phyloP scores from a whole-genome alignment of 2,113 vertebrate genomes.

The Tiliqua scincoides region DNA sequence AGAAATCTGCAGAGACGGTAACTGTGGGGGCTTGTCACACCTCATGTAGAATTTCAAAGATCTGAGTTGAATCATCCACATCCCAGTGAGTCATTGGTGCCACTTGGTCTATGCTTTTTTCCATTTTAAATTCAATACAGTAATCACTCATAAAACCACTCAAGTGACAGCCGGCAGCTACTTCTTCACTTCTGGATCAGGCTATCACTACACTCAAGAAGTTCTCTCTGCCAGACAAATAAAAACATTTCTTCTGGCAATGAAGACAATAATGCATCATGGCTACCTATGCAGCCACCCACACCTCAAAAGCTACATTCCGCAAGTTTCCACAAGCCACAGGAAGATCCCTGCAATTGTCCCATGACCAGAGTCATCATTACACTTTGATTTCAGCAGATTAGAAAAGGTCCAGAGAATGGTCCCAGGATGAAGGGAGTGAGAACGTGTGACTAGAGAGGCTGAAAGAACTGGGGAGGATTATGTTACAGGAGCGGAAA shows the following conservation, averaged over 20 bases:
- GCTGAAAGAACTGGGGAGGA: not conserved
- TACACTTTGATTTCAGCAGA: not conserved
- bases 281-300: not conserved
- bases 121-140: conserved; percentile 49
- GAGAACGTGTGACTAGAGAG: not conserved
- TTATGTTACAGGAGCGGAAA: too few relatives aligned
- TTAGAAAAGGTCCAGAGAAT: not conserved
- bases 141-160: conserved; percentile 53
- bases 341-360: not conserved
- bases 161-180: conserved; percentile 57
- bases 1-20: conserved; percentile 38
- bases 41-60: conserved; percentile 57
- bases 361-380: not conserved
- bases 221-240: conserved; percentile 37
- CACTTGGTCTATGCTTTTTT: conserved; percentile 45
- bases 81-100: conserved; percentile 65
- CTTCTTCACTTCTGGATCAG: conserved; percentile 61
- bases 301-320: not conserved
- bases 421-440: not conserved
- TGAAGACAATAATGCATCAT: not conserved
- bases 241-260: not conserved
- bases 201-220: conserved; percentile 30
- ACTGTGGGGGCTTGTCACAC: conserved; percentile 37
- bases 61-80: conserved; percentile 65
- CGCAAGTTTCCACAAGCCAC: too few relatives aligned